Evolutionary conservation across 2,888 invertebrate genomes (phyloP).

Genomic region (Philopedon plagiatum): DNA sequence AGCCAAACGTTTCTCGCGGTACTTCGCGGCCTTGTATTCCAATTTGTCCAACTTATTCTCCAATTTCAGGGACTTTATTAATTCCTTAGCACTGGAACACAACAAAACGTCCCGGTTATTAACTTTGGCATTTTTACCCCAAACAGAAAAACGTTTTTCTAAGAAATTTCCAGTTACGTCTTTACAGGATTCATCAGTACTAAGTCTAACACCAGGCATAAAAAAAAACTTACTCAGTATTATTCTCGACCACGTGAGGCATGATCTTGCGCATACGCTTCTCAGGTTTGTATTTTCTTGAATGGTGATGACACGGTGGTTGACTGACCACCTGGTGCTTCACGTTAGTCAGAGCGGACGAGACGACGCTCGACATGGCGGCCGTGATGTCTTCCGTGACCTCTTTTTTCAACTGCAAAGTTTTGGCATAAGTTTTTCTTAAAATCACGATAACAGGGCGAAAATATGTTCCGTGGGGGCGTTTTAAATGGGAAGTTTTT

Average conservation of each 20-base stretch:
- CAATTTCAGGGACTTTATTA: slow-evolving; percentile 58
- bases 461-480: neutral
- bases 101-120: neutral
- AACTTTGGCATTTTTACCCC: neutral
- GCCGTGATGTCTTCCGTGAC: slow-evolving; percentile 62
- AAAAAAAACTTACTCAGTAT: slow-evolving; percentile 32
- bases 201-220: neutral
- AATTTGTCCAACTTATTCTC: slow-evolving; percentile 67
- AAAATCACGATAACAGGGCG: neutral
- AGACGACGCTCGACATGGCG: slow-evolving; percentile 55
- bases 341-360: slow-evolving; percentile 37
- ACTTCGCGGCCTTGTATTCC: slow-evolving; percentile 67
- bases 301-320: slow-evolving; percentile 52
- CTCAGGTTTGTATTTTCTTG: slow-evolving; percentile 58
- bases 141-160: neutral
- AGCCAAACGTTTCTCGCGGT: slow-evolving; percentile 66
- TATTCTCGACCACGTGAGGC: slow-evolving; percentile 23
- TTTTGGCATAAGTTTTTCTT: neutral
- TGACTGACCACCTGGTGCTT: slow-evolving; percentile 24
- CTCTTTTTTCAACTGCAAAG: slow-evolving; percentile 63
- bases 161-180: too few relatives aligned
- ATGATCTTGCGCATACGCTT: slow-evolving; percentile 58
- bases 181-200: too few relatives aligned
- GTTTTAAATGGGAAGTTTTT: too few relatives aligned
- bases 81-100: slow-evolving; percentile 51